Evolutionary conservation across 2,797 vertebrate genomes (phyloP).

Genomic region (Myoxocephalus aenaeus): DNA sequence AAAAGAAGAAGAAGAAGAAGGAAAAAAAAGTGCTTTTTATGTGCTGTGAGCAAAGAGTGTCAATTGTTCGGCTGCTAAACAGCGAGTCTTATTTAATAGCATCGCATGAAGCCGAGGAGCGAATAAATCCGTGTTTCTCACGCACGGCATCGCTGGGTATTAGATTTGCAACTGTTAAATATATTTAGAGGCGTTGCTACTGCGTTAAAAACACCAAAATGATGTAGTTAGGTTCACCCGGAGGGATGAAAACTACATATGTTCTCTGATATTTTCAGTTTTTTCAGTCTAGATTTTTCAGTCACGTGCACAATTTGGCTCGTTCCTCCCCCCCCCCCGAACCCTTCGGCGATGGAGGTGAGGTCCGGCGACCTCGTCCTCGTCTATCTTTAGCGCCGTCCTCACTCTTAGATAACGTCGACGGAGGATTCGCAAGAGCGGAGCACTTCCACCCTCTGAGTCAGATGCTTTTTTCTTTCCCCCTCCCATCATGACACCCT

Average conservation of each 20-base stretch:
- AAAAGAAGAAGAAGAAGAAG: neutral
- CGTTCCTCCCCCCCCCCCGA: neutral
- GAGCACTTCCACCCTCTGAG: slow-evolving; percentile 41
- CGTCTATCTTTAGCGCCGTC: neutral
- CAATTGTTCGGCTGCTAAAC: neutral
- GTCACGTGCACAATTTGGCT: neutral
- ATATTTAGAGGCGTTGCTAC: neutral
- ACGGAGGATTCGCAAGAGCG: slow-evolving; percentile 22
- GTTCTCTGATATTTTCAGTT: too few species aligned
- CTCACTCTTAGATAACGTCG: slow-evolving; percentile 20
- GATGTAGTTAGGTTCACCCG: neutral
- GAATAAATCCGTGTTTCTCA: too few species aligned
- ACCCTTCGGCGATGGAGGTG: neutral
- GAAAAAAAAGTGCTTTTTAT: neutral
- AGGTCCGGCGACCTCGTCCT: neutral
- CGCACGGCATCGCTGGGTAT: neutral
- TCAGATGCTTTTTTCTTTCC: slow-evolving; percentile 34
- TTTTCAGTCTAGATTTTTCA: too few species aligned
- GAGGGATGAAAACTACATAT: neutral
- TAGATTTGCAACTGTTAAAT: neutral
- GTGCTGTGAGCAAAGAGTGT: neutral
- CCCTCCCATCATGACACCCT: slow-evolving; percentile 10
- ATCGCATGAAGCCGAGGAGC: neutral
- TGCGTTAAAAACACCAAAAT: neutral
- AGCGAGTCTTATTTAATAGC: neutral